Conservation (phyloP, 2,113 vertebrate genomes). For the Heterochromis multidens region DNA sequence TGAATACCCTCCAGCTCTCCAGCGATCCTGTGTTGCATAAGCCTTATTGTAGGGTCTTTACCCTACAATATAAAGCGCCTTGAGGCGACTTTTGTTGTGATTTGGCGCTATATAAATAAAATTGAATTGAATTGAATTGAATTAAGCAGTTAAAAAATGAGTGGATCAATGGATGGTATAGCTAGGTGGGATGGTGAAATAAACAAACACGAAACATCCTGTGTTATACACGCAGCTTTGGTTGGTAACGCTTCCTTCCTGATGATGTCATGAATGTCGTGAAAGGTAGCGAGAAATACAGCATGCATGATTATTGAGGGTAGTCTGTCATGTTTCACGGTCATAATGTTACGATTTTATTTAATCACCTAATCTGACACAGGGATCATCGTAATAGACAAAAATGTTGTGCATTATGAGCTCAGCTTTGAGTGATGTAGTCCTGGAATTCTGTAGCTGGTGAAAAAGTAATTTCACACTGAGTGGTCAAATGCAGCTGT, state of each 20-base stretch:
- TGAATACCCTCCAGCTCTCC: neutral
- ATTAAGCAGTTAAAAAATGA: neutral
- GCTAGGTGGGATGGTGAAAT: neutral
- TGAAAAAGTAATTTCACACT: neutral
- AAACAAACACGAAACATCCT: neutral
- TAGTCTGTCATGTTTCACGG: too few species aligned
- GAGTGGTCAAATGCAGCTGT: neutral
- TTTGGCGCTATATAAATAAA: too few species aligned
- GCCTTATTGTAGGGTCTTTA: too few species aligned
- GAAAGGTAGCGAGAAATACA: too few species aligned
- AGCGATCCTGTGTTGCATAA: too few species aligned
- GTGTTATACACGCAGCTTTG: neutral
- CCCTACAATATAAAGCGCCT: too few species aligned
- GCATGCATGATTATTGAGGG: neutral
- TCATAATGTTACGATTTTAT: neutral
- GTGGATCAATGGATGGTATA: neutral
- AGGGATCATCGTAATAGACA: fast-evolving
- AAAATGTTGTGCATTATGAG: neutral
- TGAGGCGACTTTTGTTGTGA: too few species aligned
- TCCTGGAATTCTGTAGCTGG: neutral
- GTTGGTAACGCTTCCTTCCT: fast-evolving
- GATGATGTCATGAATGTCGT: too few species aligned
- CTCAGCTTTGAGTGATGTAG: neutral
- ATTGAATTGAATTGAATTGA: too few species aligned
- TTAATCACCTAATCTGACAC: neutral